Evolutionary conservation across 1,140 invertebrate genomes (phyloP).

Genomic region (Lucilia sericata): DNA sequence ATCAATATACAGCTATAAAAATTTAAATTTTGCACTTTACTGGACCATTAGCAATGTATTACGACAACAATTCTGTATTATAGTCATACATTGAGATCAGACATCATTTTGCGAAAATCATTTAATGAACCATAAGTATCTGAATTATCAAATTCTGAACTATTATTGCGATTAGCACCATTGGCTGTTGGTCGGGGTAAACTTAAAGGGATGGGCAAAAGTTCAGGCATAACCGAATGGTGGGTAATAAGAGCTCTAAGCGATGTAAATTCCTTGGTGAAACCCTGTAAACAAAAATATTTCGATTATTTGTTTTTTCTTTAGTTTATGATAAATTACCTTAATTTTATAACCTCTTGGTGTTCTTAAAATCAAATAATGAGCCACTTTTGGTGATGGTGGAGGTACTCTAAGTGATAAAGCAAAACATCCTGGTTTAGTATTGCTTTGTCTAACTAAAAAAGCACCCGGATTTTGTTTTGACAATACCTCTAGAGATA

Average conservation of each 20-base stretch:
- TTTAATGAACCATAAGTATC: conserved; percentile 83
- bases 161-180: background rate
- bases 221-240: conserved; percentile 94
- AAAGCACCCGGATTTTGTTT: conserved; percentile 94
- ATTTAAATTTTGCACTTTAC: too few relatives aligned
- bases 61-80: background rate
- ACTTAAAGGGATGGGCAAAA: conserved; percentile 91
- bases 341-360: conserved; percentile 96
- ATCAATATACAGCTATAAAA: too few relatives aligned
- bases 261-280: conserved; percentile 95
- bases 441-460: conserved; percentile 94
- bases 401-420: conserved; percentile 95
- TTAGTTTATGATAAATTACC: conserved; percentile 70
- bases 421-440: conserved; percentile 94
- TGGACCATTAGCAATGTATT: too few relatives aligned
- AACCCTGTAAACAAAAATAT: conserved; percentile 78
- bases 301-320: too few relatives aligned
- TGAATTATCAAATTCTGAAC: conserved; percentile 71
- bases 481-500: conserved; percentile 90
- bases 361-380: conserved; percentile 93
- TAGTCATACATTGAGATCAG: conserved; percentile 77
- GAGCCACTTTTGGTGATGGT: conserved; percentile 90
- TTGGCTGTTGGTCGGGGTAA: conserved; percentile 76
- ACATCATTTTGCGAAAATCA: conserved; percentile 87
- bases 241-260: conserved; percentile 92